Conservation (phyloP, 2,888 invertebrate species). For the Diplolepis rosae region DNA sequence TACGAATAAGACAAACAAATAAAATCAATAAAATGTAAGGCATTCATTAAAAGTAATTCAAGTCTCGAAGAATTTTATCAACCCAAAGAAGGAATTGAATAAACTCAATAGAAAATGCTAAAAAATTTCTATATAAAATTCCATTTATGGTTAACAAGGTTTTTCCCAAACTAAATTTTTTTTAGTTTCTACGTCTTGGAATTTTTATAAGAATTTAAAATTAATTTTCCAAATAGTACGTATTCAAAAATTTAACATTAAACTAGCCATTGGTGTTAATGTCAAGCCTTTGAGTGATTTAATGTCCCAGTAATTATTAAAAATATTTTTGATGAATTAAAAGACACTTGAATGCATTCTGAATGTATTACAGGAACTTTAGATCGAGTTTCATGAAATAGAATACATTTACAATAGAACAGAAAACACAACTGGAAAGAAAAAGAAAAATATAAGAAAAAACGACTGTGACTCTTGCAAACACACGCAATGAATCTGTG, state of each 20-base stretch:
- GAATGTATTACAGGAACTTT: not conserved
- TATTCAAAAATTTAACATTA: too few species aligned
- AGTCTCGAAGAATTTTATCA: not conserved
- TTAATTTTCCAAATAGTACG: too few species aligned
- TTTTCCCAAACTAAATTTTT: not conserved
- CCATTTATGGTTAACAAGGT: not conserved
- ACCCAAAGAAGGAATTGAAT: not conserved
- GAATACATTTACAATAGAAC: not conserved
- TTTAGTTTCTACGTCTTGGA: not conserved
- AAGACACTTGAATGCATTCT: not conserved
- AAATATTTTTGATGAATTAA: too few species aligned
- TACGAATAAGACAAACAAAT: not conserved
- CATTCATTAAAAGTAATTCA: not conserved
- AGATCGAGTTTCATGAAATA: not conserved
- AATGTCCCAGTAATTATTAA: too few species aligned
- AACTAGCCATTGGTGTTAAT: too few species aligned
- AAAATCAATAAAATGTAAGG: not conserved
- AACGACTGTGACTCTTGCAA: slow-evolving; percentile 15
- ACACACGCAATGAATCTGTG: slow-evolving; percentile 19
- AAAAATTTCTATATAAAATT: not conserved
- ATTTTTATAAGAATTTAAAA: not conserved
- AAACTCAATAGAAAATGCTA: not conserved
- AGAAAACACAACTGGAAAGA: not conserved
- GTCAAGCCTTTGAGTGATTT: too few species aligned
- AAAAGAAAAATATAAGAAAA: not conserved